Evolutionary conservation across 2,888 invertebrate species (phyloP), one percentile per base, ranked within the genome.

Genomic region (Aleiodes leptofemur): DNA sequence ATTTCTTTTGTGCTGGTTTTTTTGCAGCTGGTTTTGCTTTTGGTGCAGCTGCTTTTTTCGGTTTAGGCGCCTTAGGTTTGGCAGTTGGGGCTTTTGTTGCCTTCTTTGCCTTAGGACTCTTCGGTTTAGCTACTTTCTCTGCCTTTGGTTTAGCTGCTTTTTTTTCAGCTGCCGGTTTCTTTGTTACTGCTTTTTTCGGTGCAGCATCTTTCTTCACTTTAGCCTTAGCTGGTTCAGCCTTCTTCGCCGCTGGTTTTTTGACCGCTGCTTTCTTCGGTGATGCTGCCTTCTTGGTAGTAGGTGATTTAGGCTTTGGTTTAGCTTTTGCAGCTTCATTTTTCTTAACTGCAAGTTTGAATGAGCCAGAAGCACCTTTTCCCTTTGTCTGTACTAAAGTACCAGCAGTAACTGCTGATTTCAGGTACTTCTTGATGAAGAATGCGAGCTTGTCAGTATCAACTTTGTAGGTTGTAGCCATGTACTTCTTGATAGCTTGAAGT

Each of bases 401-500:
- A 64, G 90, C 89, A 14, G 87, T 89, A 34, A 93, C 91, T 34
- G 91, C 91, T 43, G 87, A 85, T 84, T 92, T 92, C 76, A 93
- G 83, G 80, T 91, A 92, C 76, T 91, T 92, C 79, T 91, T 92
- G 80, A 94, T 93, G 87, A 91, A 92, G 5, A 90, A 91, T 0
- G 91, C 90, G 72, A 91, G 83, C 81, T 92, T 92, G 78, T 91
- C 91, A 0, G 90, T 89, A 84, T 93, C 92, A 8, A 92, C 90
- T 78, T 91, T 91, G 90, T 93, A 92, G 78, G 90, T 91, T 56
- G 90, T 89, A 8, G 90, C 87, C 73, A 94, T 91, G 85, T 92
- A 93, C 84, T 93, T 93, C 86, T 92, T 93, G 86, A 93, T 93
- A 7, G 91, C 91, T 85, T 84, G 90, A 82, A 85, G 82, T 4